A percentile compares a stretch with the other conserved stretches of the same genome.
Evolutionary conservation across 1,140 invertebrate species (phyloP).

Genomic region (Antheraea pernyi): DNA sequence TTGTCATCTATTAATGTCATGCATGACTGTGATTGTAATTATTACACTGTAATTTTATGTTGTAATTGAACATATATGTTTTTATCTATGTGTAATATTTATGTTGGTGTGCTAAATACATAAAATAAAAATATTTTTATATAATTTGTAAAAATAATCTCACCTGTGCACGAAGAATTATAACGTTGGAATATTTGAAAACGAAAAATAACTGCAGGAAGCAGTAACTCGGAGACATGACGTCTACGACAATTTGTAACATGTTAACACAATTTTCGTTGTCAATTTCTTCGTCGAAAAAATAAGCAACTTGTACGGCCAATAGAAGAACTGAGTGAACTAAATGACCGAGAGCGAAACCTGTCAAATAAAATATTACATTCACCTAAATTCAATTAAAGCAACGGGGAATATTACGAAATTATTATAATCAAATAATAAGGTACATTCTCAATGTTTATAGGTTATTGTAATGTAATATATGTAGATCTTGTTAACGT

Average conservation of each 20-base stretch:
- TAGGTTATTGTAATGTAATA: too few species aligned
- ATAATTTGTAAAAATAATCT: constrained; percentile 17
- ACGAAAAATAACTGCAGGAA: constrained; percentile 87
- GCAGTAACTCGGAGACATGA: constrained; percentile 84
- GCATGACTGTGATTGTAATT: too few species aligned
- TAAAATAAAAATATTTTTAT: neutral
- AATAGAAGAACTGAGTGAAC: constrained; percentile 84
- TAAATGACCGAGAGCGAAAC: constrained; percentile 86
- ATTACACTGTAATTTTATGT: too few species aligned
- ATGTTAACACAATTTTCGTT: constrained; percentile 67
- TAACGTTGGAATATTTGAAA: constrained; percentile 89
- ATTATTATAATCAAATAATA: too few species aligned
- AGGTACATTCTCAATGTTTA: too few species aligned
- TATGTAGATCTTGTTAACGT: too few species aligned
- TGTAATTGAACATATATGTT: too few species aligned
- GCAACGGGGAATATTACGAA: too few species aligned
- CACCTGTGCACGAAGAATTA: constrained; percentile 66
- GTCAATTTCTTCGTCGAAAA: constrained; percentile 46
- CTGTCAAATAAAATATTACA: constrained; percentile 67
- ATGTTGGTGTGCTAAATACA: too few species aligned
- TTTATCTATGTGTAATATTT: too few species aligned
- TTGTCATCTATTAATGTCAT: too few species aligned
- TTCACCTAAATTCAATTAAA: neutral
- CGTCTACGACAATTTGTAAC: constrained; percentile 73
- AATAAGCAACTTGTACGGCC: constrained; percentile 82